Conservation (phyloP, 2,797 vertebrate genomes). For the Coccyzus lansbergi region DNA sequence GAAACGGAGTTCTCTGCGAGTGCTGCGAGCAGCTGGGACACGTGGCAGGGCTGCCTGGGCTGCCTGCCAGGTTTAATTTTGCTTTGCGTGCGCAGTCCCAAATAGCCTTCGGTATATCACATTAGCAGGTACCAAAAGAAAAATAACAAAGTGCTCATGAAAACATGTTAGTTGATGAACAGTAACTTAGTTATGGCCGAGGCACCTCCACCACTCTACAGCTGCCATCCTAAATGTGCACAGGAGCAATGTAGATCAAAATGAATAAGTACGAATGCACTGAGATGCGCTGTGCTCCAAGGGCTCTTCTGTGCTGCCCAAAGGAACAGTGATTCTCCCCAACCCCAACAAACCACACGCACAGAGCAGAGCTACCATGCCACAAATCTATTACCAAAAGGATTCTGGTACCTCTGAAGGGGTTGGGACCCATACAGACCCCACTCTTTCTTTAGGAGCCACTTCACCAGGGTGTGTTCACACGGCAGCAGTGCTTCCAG, state of each 20-base stretch:
- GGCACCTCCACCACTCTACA: background rate
- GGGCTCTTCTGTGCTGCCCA: background rate
- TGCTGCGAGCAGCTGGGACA: slow-evolving; percentile 1
- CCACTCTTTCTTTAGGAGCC: background rate
- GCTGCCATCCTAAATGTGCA: background rate
- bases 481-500: background rate
- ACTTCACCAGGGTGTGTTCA: background rate
- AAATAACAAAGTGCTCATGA: background rate
- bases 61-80: slow-evolving; percentile 28
- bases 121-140: slow-evolving; percentile 46
- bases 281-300: background rate
- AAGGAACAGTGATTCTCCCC: background rate
- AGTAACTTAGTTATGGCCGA: background rate
- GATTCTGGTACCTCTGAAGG: background rate
- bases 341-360: background rate
- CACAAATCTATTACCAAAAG: background rate
- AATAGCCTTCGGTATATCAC: slow-evolving; percentile 3
- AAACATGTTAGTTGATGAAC: background rate
- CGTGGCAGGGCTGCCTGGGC: slow-evolving; percentile 33
- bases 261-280: background rate
- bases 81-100: background rate
- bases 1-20: background rate
- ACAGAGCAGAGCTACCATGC: background rate
- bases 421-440: background rate
- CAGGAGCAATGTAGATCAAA: background rate